phyloP scores from a whole-genome alignment of 2,113 vertebrate genomes.

The Lucifuga dentata region DNA sequence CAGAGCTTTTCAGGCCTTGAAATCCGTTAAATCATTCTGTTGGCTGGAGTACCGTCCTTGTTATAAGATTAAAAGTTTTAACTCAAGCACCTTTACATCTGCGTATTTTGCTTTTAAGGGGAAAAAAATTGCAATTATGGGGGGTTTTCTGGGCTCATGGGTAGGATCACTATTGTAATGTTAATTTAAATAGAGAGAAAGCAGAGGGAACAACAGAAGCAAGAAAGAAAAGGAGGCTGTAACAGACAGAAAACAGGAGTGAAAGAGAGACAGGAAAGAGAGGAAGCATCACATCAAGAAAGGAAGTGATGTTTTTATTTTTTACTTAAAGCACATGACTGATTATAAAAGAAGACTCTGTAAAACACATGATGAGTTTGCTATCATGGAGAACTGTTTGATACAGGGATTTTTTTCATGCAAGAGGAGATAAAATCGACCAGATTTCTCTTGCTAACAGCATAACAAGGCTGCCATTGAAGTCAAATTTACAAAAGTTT shows the following conservation, averaged over 20 bases:
- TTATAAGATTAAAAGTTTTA: too few relatives aligned
- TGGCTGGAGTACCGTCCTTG: too few relatives aligned
- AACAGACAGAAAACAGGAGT: neutral
- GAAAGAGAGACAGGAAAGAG: neutral
- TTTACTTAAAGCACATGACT: constrained; percentile 44
- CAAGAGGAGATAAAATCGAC: neutral
- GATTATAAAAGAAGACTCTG: constrained; percentile 55
- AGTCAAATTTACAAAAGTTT: neutral
- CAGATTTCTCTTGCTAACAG: neutral
- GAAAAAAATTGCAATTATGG: too few relatives aligned
- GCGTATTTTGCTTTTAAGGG: too few relatives aligned
- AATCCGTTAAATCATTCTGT: too few relatives aligned
- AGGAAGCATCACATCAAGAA: constrained; percentile 7
- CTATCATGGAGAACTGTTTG: constrained; percentile 10
- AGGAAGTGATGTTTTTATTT: neutral
- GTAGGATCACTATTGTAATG: neutral
- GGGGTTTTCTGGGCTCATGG: neutral
- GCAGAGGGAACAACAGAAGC: too few relatives aligned
- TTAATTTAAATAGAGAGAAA: too few relatives aligned
- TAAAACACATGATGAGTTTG: constrained; percentile 59
- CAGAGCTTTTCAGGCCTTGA: too few relatives aligned
- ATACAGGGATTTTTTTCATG: constrained; percentile 1
- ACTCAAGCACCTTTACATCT: too few relatives aligned
- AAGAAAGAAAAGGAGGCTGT: neutral
- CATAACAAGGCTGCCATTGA: too few relatives aligned